Conservation (phyloP, 2,113 vertebrate species). For the Hippocampus guttulatus region DNA sequence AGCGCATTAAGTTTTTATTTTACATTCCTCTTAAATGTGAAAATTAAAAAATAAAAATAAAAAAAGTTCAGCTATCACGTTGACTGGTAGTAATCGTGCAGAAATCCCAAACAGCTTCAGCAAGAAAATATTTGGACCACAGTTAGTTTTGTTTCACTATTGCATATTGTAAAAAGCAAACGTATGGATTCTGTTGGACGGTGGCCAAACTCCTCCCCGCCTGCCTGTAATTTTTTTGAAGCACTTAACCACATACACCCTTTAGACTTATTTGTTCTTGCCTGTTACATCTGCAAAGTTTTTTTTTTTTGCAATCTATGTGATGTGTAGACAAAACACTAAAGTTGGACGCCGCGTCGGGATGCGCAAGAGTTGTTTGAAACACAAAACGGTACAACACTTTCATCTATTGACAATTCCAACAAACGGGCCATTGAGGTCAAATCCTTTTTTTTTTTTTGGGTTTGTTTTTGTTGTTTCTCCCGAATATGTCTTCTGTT, state of each 20-base stretch:
- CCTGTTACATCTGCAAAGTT: constrained; percentile 7
- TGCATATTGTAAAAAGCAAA: neutral
- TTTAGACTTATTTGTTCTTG: neutral
- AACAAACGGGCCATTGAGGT: neutral
- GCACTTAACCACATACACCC: constrained; percentile 6
- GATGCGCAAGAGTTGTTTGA: neutral
- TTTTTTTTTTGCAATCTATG: neutral
- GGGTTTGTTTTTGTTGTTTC: constrained; percentile 22
- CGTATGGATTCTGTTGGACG: neutral
- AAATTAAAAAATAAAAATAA: neutral
- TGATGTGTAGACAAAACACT: constrained; percentile 24
- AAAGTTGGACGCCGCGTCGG: neutral
- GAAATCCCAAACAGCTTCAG: neutral
- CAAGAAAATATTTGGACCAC: neutral
- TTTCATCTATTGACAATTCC: neutral
- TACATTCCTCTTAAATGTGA: constrained; percentile 1
- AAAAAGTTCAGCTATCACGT: neutral
- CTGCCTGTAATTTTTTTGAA: neutral
- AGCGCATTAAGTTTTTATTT: neutral
- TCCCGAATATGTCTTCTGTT: constrained; percentile 8
- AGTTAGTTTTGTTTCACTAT: neutral
- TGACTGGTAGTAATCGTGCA: neutral
- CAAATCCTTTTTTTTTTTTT: neutral
- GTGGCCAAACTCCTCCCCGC: neutral
- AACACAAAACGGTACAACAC: neutral